Base-by-base conservation (phyloP, 53 echinoderm and acorn worm species). In the Apostichopus leukothele region DNA sequence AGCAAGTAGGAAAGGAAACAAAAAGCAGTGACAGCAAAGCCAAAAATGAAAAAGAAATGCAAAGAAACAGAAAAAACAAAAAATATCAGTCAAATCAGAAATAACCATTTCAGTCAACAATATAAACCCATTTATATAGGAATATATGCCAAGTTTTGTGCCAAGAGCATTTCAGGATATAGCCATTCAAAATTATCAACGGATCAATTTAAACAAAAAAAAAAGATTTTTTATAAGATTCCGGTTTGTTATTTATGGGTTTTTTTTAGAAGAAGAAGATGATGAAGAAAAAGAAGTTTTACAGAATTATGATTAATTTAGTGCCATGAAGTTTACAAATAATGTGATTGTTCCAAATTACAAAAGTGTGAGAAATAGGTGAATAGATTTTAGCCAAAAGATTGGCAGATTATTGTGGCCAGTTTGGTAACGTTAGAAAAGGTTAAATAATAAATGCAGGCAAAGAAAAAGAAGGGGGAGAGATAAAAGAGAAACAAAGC, bases 401-500 rank as follows among this genome's bases (percentile, higher is more conserved):
- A 16, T 19, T 19, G 71, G 18, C 18, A 14, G n/a, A 71, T 71
- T 71, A 19, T 54, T 2, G 59, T 12, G 21, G 20, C 60, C 60
- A 55, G 51, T 81, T 21, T 54, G n/a, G 54, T 59, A 81, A 59
- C 54, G 55, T 81, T 81, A 81, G 59, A 81, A 81, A 11, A 54
- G 57, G 81, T 81, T 81, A 81, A 54, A 81, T 55, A 53, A 52
- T n/a, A 22, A 8, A 55, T 11, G 54, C 81, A 81, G 54, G 81
- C n/a, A 81, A 21, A 51, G 54, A 59, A 81, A 22, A 51, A 76
- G 75, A 79, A 79, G 79, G 53, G 53, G 81, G 81, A 23, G 59
- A 59, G 59, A 59, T 18, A 81, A 81, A 81, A 59, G 59, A 81
- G 59, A 59, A 22, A 81, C 55, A 81, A 81, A 81, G 59, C 21